phyloP scores from a whole-genome alignment of 2,113 vertebrate species.

The Oreocharis arfaki region DNA sequence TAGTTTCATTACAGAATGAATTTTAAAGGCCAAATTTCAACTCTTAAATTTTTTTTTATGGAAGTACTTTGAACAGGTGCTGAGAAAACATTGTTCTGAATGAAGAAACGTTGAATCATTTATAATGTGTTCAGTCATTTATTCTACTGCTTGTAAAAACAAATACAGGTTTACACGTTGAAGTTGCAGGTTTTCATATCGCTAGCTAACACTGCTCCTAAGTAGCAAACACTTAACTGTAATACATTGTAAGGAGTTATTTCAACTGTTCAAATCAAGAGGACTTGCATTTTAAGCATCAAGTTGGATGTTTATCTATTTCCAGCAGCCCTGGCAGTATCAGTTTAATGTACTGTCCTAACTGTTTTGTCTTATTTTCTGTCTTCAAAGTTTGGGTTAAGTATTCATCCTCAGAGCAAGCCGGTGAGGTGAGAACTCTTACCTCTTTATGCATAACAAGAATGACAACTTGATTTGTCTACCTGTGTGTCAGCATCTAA shows the following conservation, averaged over 20 bases:
- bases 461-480: neutral
- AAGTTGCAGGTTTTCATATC: neutral
- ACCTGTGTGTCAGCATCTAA: neutral
- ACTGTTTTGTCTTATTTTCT: neutral
- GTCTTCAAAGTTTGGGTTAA: neutral
- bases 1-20: neutral
- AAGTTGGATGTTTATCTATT: neutral
- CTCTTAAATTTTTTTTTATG: neutral
- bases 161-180: neutral
- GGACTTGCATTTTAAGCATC: neutral
- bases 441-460: neutral
- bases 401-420: neutral
- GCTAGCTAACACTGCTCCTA: neutral
- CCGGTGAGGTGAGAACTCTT: neutral
- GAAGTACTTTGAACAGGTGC: neutral
- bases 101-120: neutral
- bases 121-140: slow-evolving; percentile 1
- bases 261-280: neutral
- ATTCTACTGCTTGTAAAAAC: slow-evolving; percentile 4
- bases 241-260: neutral
- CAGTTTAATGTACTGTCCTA: neutral
- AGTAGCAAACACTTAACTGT: neutral
- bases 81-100: neutral
- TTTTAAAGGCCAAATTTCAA: neutral
- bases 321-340: neutral